Conservation (phyloP, 2,113 vertebrate genomes). For the Cryptotis parvus region DNA sequence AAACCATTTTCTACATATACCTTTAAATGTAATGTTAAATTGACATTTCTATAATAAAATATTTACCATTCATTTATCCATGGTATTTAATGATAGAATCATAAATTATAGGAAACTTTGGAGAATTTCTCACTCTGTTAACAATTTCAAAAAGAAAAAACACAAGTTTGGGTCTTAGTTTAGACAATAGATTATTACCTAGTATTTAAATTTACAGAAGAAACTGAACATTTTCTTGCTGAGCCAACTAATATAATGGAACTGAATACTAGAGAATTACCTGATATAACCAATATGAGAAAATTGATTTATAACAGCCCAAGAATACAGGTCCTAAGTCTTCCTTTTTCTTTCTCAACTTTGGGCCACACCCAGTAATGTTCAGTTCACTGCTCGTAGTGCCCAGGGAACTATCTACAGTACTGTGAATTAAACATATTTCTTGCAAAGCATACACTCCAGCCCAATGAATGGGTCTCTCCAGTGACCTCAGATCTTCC, state of each 20-base stretch:
- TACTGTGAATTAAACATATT: no score
- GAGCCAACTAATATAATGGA: constrained; percentile 42
- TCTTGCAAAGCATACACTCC: no score
- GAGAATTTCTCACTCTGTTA: constrained; percentile 38
- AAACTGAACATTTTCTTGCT: constrained; percentile 55
- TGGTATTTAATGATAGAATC: constrained; percentile 3
- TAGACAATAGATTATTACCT: background rate
- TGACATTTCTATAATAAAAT: constrained; percentile 13
- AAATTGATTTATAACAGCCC: constrained; percentile 1
- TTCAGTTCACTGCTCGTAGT: no score
- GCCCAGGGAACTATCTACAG: no score
- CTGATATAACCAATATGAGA: constrained; percentile 30
- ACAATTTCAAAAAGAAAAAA: constrained; percentile 37
- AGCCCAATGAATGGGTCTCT: no score
- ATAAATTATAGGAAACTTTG: background rate
- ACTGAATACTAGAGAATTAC: constrained; percentile 52
- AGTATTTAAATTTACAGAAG: constrained; percentile 39
- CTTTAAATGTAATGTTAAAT: constrained; percentile 41
- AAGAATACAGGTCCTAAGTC: constrained; percentile 15
- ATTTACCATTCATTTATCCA: constrained; percentile 28
- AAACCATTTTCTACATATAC: background rate
- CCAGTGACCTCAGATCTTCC: no score
- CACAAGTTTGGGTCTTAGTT: background rate
- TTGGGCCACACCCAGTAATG: background rate
- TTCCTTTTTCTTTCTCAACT: background rate